Evolutionary conservation across 2,888 invertebrate species (phyloP), one percentile per base, ranked within the genome.

Genomic region (Zelleria hepariella): DNA sequence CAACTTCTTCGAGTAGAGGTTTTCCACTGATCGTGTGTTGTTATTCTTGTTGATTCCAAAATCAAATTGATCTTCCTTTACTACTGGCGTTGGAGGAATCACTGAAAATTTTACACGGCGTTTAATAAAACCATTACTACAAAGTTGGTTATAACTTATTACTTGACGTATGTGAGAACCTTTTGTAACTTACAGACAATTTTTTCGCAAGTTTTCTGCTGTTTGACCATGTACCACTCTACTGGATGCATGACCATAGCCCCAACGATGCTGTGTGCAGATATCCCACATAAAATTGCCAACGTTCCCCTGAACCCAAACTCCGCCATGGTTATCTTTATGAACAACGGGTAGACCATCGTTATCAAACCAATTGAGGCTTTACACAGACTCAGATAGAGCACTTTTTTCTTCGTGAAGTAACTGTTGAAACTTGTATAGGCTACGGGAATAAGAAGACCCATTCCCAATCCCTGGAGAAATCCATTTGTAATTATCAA

Each of bases 381-480:
- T 80, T 95, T 94, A 58, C 93, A 91, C 6, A 92, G 77, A 70
- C 93, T 92, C 82, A 94, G 91, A 81, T 94, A 92, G 67, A 93
- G 89, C 10, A 93, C 91, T 65, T 94, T 88, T 73, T 90, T 92
- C 77, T 92, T 91, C 20, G 93, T 91, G 66, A 95, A 95, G 68
- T 94, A 95, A 62, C 92, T 90, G 69, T 94, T 94, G 67, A 95
- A 93, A 60, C 93, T 92, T 0, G 94, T 93, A 67, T 93, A 93
- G 0, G 92, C 89, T 48, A 94, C 90, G n/a, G 94, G 94, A 66
- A 94, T 88, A 67, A 94, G 91, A 3, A 95, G 73, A 0, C 95
- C 95, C 73, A 93, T 91, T 59, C 94, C 94, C 24, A 88, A 68
- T 67, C 92, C 92, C 80, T 91, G 92, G 5, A 93, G 74, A 62